Percentiles rank a stretch among this genome's conserved stretches.
phyloP scores from a whole-genome alignment of 2,888 invertebrate genomes.

The Iphiclides podalirius region DNA sequence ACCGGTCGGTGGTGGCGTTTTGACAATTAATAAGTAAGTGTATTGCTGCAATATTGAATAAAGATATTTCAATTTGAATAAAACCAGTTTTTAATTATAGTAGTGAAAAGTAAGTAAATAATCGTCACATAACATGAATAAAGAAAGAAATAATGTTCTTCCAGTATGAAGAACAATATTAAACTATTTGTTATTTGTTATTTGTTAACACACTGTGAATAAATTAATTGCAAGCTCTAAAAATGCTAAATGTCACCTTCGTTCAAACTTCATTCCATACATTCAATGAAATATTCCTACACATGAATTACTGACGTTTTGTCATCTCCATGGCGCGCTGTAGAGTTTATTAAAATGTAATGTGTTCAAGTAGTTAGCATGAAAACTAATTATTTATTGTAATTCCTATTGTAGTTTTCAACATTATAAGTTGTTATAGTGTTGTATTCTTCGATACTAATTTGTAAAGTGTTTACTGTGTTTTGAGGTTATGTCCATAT shows the following conservation, averaged over 20 bases:
- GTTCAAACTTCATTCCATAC: constrained; percentile 28
- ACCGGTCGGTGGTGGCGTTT: too few species aligned
- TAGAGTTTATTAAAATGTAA: constrained; percentile 40
- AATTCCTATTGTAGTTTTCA: constrained; percentile 18
- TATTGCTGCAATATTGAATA: too few species aligned
- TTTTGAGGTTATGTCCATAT: constrained; percentile 72
- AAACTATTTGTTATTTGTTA: too few species aligned
- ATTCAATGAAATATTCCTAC: constrained; percentile 26
- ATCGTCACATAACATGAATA: too few species aligned
- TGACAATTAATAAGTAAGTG: too few species aligned
- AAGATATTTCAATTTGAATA: too few species aligned
- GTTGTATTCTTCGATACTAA: constrained; percentile 15
- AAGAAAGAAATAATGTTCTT: too few species aligned
- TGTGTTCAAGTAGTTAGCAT: constrained; percentile 18
- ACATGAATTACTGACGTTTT: constrained; percentile 33
- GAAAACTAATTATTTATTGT: constrained; percentile 30
- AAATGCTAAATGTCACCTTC: background rate
- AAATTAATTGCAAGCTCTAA: background rate
- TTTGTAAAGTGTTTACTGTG: constrained; percentile 6
- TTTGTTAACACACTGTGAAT: too few species aligned
- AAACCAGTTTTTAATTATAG: too few species aligned
- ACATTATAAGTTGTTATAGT: constrained; percentile 4
- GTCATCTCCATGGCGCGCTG: constrained; percentile 48
- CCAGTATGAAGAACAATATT: too few species aligned
- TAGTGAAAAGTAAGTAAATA: too few species aligned